Evolutionary conservation across 2,113 vertebrate genomes (phyloP), one percentile per base, ranked within the genome.

Genomic region (Laterallus jamaicensis): DNA sequence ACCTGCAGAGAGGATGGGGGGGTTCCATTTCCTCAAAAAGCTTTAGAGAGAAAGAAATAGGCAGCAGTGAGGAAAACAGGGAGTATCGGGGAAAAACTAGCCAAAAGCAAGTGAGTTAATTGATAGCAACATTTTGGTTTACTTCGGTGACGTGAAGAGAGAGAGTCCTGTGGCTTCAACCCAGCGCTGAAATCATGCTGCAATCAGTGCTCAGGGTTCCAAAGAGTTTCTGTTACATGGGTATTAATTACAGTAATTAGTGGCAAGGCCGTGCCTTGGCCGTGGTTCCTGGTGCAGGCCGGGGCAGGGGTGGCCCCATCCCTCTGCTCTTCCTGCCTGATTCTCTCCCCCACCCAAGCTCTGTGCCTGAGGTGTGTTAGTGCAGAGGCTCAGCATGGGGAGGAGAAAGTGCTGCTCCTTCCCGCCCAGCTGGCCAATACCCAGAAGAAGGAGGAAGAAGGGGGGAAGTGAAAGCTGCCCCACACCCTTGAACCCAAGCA

Each of bases 71-170:
- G 44, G 26, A 60, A 70, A 81, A 35, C 3, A 1, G 64, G 35
- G 32, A 90, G 28, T 9, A 62, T 44, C 19, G 0, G 0, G 31
- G 21, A 13, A 60, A 75, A 71, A 15, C 5, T 21, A 42, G 26
- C 39, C 49, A 54, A 90, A 71, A 82, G 67, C 20, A 42, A 54
- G 47, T 28, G n/a, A 28, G 18, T 70, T 68, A 49, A 80, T 59
- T 58, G 84, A 74, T 8, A 90, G 70, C 32, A 69, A 40, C 5
- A 12, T 54, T 55, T 88, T 39, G 17, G 50, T 93, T 74, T 2
- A 49, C 17, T 90, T 55, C 0, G 0, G 56, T 60, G 80, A 42
- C 28, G 15, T 64, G 88, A 59, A 55, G 16, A 78, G 54, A 78
- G 54, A n/a, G 42, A 83, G 52, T 17, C 54, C 62, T 66, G 71